Conservation (phyloP, 2,113 vertebrate genomes). For the Mesocricetus auratus region DNA sequence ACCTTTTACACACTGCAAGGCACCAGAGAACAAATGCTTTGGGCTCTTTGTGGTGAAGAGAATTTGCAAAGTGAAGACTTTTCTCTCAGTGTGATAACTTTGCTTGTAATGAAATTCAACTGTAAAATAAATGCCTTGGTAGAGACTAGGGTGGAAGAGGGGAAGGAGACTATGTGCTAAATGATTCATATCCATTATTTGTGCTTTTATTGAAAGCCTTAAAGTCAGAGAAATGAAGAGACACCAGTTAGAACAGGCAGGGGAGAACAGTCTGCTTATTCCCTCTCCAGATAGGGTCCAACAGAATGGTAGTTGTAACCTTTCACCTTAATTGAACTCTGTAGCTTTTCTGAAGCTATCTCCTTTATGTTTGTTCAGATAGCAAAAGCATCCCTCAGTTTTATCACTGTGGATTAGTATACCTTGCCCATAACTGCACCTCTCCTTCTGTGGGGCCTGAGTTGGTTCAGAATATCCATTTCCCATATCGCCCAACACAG, state of each 20-base stretch:
- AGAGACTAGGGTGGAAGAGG: background rate
- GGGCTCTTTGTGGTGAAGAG: background rate
- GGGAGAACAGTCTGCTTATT: background rate
- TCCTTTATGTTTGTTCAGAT: background rate
- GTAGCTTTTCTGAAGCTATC: slow-evolving; percentile 33
- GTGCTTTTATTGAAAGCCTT: slow-evolving; percentile 18
- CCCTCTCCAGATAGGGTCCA: background rate
- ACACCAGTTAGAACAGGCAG: background rate
- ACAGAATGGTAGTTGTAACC: background rate
- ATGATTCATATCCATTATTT: background rate
- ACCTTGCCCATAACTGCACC: background rate
- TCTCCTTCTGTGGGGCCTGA: background rate
- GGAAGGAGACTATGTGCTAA: background rate
- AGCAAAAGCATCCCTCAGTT: background rate
- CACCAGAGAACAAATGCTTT: background rate
- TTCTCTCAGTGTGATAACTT: background rate
- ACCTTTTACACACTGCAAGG: background rate
- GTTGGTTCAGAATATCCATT: slow-evolving; percentile 40
- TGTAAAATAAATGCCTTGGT: background rate
- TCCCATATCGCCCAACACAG: slow-evolving; percentile 30
- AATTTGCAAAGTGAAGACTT: slow-evolving; percentile 8
- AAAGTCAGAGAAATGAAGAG: slow-evolving; percentile 18
- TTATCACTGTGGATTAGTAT: background rate
- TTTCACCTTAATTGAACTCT: background rate
- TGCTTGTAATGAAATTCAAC: background rate